Percentiles rank a stretch among this genome's conserved stretches.
These are phyloP conservation scores for Penaeus japonicus DNA, from an alignment of 1,140 invertebrate species.

Conservation along the genomic window DNA sequence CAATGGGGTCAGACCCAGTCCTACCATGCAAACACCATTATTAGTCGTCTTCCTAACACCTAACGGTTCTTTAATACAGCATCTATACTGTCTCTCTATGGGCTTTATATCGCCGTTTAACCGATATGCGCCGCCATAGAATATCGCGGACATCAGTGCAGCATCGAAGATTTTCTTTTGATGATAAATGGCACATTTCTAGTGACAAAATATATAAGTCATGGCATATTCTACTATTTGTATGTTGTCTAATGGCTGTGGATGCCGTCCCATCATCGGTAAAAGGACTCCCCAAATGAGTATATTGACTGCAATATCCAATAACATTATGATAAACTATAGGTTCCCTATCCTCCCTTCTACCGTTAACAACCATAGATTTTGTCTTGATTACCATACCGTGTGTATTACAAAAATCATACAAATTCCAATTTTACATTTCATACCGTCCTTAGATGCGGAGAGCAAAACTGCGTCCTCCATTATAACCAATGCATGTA, in stretches of 20 bases:
- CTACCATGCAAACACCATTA: background rate
- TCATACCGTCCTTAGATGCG: too few species aligned
- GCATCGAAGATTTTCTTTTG: background rate
- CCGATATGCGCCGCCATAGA: background rate
- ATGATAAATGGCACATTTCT: background rate
- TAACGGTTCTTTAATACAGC: background rate
- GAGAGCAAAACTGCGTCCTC: too few species aligned
- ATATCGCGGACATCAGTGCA: background rate
- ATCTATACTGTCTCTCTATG: background rate
- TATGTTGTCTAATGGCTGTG: background rate
- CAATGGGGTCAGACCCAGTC: background rate
- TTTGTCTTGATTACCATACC: too few species aligned
- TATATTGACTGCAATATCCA: background rate
- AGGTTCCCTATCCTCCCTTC: too few species aligned
- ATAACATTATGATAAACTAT: background rate
- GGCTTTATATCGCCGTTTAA: background rate
- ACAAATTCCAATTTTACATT: too few species aligned
- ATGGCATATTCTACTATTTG: background rate
- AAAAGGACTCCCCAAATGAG: conserved; percentile 10
- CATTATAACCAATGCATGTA: too few species aligned
- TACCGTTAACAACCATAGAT: too few species aligned
- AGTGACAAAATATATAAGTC: background rate
- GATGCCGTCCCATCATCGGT: background rate
- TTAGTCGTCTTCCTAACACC: background rate
- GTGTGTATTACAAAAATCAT: too few species aligned